Conservation (phyloP, 1,140 invertebrate species). For the Trichonephila clavata region DNA sequence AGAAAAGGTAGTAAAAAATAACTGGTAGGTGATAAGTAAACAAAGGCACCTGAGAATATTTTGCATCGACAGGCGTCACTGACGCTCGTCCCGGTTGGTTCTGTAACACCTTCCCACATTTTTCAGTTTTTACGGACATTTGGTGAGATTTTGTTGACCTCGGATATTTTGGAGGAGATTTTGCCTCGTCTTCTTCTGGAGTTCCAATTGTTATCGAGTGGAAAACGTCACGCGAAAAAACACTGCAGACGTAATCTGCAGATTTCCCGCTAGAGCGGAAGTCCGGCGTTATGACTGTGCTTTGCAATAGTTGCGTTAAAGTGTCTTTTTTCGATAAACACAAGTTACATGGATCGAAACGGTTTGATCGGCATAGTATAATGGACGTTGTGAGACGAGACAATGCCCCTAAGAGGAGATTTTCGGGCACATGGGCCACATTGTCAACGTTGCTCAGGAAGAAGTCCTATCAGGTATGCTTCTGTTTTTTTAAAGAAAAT, state of each 20-base stretch:
- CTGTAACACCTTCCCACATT: background rate
- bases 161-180: background rate
- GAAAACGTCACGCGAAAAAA: conserved; percentile 1
- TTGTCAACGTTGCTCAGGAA: conserved; percentile 62
- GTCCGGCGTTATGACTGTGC: conserved; percentile 63
- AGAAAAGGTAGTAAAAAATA: conserved; percentile 12
- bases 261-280: conserved; percentile 65
- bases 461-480: conserved; percentile 4
- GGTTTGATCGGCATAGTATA: background rate
- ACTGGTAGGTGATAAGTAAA: background rate
- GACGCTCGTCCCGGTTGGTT: background rate
- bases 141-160: background rate
- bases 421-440: conserved; percentile 63
- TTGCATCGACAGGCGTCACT: background rate
- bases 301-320: conserved; percentile 10
- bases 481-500: background rate
- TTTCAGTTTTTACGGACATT: background rate
- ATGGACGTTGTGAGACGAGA: background rate
- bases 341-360: background rate
- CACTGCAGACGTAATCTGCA: conserved; percentile 24
- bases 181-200: background rate
- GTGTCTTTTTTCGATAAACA: conserved; percentile 14
- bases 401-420: conserved; percentile 35
- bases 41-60: background rate
- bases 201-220: background rate